Evolutionary conservation across 2,888 invertebrate species (phyloP), one percentile per base, ranked within the genome.

Genomic region (Oxystoma pomonae): DNA sequence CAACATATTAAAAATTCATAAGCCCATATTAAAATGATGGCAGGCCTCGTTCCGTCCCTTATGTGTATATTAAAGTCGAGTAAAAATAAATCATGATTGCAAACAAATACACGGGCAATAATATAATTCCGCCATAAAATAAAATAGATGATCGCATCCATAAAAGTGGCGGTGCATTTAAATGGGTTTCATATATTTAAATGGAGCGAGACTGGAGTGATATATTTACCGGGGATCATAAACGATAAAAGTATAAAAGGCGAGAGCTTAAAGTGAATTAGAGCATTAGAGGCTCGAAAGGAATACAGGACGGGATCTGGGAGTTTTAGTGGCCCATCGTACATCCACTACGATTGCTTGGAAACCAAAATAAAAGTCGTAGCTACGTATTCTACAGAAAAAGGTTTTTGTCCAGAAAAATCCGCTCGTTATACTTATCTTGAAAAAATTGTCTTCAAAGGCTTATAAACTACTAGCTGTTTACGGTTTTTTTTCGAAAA

Each of bases 261-360:
- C 35, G 35, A 75, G 75, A 73, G 75, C 74, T 73, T 73, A 76
- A 74, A 73, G 73, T 73, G 74, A 73, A 76, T 77, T 72, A 73
- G 70, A 72, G 65, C 73, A 70, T 72, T 35, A 35, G 35, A 35
- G 35, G 35, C 35, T 35, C 35, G 12, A 35, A 12, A 35, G 35
- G 12, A 12, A 12, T 35, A 35, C 35, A 35, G 35, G 35, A 12
- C 35, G 3, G 35, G 35, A 35, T 35, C 12, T 35, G 35, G n/a
- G n/a, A n/a, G n/a, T n/a, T n/a, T n/a, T n/a, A n/a, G n/a, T n/a
- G n/a, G n/a, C n/a, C n/a, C n/a, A n/a, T n/a, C n/a, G n/a, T n/a
- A n/a, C n/a, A n/a, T n/a, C n/a, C n/a, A n/a, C n/a, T n/a, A n/a
- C n/a, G n/a, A n/a, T n/a, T n/a, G n/a, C n/a, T n/a, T n/a, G n/a